Conservation (phyloP, 2,113 vertebrate species). For the Platysternon megacephalum region DNA sequence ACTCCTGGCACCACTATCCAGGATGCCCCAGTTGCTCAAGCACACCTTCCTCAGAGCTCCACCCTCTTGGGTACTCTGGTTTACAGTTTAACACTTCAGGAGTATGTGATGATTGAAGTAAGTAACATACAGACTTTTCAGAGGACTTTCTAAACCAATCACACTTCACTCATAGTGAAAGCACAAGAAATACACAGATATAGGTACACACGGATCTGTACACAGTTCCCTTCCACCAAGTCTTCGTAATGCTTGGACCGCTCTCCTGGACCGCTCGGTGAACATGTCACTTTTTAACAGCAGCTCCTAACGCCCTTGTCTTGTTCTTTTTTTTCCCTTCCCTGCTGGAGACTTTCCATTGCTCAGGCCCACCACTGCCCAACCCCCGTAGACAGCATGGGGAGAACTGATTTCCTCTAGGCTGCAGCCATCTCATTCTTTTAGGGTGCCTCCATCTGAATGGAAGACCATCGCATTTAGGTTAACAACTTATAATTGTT, state of each 20-base stretch:
- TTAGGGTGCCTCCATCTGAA: not conserved
- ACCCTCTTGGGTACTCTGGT: not conserved
- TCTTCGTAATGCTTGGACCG: not conserved
- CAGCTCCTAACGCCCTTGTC: not conserved
- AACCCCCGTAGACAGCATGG: not conserved
- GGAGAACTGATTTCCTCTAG: not conserved
- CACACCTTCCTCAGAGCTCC: not conserved
- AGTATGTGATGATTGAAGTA: not conserved
- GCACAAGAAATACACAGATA: not conserved
- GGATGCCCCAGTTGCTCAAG: not conserved
- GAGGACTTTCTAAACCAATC: not conserved
- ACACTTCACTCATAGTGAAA: not conserved
- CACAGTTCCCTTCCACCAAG: not conserved
- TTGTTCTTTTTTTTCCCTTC: not conserved
- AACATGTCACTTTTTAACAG: not conserved
- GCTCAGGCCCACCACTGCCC: not conserved
- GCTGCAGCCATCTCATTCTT: not conserved
- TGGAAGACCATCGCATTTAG: not conserved
- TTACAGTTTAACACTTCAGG: not conserved
- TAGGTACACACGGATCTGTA: not conserved
- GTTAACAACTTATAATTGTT: not conserved
- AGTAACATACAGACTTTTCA: rapidly evolving
- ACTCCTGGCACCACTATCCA: not conserved
- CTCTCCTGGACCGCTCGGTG: not conserved
- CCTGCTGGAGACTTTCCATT: not conserved